Percentiles rank a stretch among this genome's conserved stretches.
phyloP scores from a whole-genome alignment of 2,888 invertebrate genomes.

The Drosophila tripunctata region DNA sequence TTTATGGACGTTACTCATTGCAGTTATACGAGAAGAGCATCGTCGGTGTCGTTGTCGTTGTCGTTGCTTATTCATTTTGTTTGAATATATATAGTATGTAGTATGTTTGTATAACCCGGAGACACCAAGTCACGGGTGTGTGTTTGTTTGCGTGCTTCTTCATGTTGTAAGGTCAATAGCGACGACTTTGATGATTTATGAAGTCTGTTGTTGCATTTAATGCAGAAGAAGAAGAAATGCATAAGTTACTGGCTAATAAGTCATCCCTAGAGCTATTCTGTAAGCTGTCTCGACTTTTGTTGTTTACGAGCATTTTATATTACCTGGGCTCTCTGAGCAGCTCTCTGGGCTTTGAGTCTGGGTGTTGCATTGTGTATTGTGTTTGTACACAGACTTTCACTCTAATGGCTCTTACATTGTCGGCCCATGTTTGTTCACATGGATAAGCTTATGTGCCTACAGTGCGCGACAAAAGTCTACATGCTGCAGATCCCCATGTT shows the following conservation, averaged over 20 bases:
- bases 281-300: background rate
- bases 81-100: background rate
- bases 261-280: background rate
- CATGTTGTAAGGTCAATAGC: constrained; percentile 51
- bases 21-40: constrained; percentile 61
- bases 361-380: background rate
- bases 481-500: too few species aligned
- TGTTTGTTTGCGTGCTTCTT: too few species aligned
- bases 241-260: background rate
- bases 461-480: too few species aligned
- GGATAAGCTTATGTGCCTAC: background rate
- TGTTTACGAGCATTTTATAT: background rate
- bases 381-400: constrained; percentile 40
- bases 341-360: too few species aligned
- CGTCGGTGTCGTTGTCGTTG: constrained; percentile 30
- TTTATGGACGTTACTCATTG: constrained; percentile 55
- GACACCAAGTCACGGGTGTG: too few species aligned
- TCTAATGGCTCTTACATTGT: constrained; percentile 1
- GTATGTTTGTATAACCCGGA: too few species aligned
- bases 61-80: constrained; percentile 18
- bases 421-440: background rate
- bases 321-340: too few species aligned
- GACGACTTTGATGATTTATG: constrained; percentile 15
- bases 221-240: background rate
- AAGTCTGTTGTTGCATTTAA: constrained; percentile 7